Evolutionary conservation across 2,888 invertebrate genomes (phyloP).

Genomic region (Harpalus rubripes): DNA sequence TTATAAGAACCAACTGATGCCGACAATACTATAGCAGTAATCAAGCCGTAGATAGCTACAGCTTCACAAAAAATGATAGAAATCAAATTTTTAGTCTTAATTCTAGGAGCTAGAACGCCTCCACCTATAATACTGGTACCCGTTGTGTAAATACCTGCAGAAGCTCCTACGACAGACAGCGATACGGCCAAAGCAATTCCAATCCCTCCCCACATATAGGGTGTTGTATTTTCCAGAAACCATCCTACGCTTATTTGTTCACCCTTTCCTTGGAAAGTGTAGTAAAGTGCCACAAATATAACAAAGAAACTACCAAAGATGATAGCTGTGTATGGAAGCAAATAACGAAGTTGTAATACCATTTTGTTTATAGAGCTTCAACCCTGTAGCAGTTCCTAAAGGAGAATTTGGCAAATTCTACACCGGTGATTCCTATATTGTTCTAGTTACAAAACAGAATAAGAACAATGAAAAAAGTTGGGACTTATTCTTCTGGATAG

Average conservation of each 20-base stretch:
- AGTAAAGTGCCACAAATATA: slow-evolving; percentile 79
- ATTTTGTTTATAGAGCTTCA: slow-evolving; percentile 84
- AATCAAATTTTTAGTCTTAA: slow-evolving; percentile 99
- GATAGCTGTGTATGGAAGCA: too few species aligned
- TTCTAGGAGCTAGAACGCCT: slow-evolving; percentile 98
- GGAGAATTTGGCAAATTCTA: slow-evolving; percentile 90
- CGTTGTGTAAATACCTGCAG: slow-evolving; percentile 97
- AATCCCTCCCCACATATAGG: slow-evolving; percentile 97
- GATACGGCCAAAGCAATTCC: slow-evolving; percentile 97
- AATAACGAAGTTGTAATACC: neutral
- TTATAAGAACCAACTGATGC: slow-evolving; percentile 83
- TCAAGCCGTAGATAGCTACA: slow-evolving; percentile 99
- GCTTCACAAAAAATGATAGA: slow-evolving; percentile 99
- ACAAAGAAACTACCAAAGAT: too few species aligned
- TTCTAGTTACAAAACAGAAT: slow-evolving; percentile 79
- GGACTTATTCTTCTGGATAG: slow-evolving; percentile 95
- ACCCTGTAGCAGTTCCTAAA: slow-evolving; percentile 86
- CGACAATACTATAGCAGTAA: slow-evolving; percentile 97
- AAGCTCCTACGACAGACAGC: slow-evolving; percentile 98
- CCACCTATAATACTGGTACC: slow-evolving; percentile 97
- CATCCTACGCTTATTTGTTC: slow-evolving; percentile 92
- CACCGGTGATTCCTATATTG: slow-evolving; percentile 92
- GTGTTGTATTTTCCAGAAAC: slow-evolving; percentile 93
- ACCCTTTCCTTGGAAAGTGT: slow-evolving; percentile 91
- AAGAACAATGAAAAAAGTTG: slow-evolving; percentile 78